A percentile compares a stretch with the other conserved stretches of the same genome.
phyloP scores from a whole-genome alignment of 2,113 vertebrate genomes.

The Cyprinodon tularosa region DNA sequence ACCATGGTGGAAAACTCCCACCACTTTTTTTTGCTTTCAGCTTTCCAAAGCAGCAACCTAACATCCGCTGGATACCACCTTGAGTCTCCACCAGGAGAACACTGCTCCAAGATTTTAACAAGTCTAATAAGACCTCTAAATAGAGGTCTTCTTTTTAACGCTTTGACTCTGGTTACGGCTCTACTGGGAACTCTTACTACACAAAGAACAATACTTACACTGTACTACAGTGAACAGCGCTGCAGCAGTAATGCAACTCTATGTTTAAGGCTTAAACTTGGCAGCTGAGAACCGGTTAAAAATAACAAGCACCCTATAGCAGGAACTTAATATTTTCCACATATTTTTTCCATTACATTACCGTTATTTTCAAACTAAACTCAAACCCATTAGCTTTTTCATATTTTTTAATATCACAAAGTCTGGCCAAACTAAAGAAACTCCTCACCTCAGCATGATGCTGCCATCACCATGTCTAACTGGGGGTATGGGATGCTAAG shows the following conservation, averaged over 20 bases:
- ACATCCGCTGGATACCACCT: conserved; percentile 50
- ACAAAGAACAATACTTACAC: conserved; percentile 66
- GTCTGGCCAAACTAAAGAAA: neutral
- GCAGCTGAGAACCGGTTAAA: conserved; percentile 29
- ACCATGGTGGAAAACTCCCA: conserved; percentile 30
- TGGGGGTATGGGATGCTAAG: too few species aligned
- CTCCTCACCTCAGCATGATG: neutral
- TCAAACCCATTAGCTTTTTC: neutral
- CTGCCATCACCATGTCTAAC: neutral
- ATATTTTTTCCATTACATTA: neutral
- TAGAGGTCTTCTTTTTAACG: conserved; percentile 66
- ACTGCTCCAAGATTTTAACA: conserved; percentile 54
- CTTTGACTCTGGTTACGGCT: conserved; percentile 59
- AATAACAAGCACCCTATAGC: conserved; percentile 2
- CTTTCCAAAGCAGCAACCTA: conserved; percentile 47
- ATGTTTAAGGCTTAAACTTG: conserved; percentile 28
- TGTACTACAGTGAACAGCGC: conserved; percentile 54
- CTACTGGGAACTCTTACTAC: conserved; percentile 64
- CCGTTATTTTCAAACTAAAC: neutral
- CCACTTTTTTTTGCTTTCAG: conserved; percentile 22
- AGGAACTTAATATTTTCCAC: conserved; percentile 7
- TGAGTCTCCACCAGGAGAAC: conserved; percentile 45
- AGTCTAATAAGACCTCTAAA: conserved; percentile 58
- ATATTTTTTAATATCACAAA: neutral
- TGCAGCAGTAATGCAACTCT: conserved; percentile 25